Evolutionary conservation across 1,140 invertebrate genomes (phyloP).

Genomic region (Limonius californicus): DNA sequence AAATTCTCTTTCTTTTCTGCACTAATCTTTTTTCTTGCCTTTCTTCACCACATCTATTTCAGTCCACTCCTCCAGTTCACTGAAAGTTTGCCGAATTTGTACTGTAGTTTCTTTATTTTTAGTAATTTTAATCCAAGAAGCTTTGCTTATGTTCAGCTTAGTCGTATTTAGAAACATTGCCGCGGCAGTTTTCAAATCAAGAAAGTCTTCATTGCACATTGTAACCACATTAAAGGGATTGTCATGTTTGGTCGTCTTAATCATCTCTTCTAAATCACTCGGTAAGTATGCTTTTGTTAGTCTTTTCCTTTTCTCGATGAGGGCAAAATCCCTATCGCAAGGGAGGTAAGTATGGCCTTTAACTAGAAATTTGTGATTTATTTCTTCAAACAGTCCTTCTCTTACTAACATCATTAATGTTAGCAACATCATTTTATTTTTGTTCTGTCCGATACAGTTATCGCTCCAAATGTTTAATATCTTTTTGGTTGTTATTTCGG

Average conservation of each 20-base stretch:
- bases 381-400: neutral
- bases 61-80: neutral
- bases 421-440: neutral
- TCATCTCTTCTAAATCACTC: constrained; percentile 4
- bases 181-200: neutral
- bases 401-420: neutral
- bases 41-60: neutral
- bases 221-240: neutral
- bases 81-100: neutral
- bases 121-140: neutral
- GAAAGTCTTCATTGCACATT: neutral
- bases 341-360: constrained; percentile 12
- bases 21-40: neutral
- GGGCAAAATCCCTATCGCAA: constrained; percentile 10
- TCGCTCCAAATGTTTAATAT: neutral
- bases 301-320: constrained; percentile 9
- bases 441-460: constrained; percentile 15
- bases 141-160: constrained; percentile 1
- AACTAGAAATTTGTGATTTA: constrained; percentile 11
- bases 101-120: neutral
- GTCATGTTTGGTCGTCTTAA: neutral
- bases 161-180: neutral
- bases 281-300: neutral
- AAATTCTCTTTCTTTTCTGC: too few species aligned
- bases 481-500: too few species aligned